These are phyloP conservation scores for Nasonia giraulti DNA, from an alignment of 1,140 invertebrate species.

Conservation along the genomic window DNA sequence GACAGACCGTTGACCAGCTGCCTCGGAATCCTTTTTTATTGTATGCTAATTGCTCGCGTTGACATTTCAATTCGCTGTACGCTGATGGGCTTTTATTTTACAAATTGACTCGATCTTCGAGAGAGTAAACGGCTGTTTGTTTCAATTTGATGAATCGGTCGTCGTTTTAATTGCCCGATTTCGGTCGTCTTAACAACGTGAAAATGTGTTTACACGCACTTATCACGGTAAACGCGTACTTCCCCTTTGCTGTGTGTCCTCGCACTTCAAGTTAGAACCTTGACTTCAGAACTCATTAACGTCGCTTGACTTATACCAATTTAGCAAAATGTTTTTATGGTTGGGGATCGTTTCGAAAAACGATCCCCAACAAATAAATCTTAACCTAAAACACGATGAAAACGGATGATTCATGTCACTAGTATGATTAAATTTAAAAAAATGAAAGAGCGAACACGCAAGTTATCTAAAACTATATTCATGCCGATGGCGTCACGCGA, in stretches of 20 bases:
- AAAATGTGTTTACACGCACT: constrained; percentile 28
- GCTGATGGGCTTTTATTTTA: not conserved
- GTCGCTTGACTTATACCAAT: no score
- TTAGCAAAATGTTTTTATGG: no score
- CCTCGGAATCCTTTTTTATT: constrained; percentile 18
- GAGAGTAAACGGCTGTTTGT: no score
- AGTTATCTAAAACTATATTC: not conserved
- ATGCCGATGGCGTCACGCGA: not conserved
- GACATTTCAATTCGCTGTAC: constrained; percentile 21
- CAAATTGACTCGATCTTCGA: not conserved
- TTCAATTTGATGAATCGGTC: no score
- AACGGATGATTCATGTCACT: no score
- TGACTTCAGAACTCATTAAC: no score
- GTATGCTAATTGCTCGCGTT: not conserved
- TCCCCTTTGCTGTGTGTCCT: not conserved
- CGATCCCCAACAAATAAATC: no score
- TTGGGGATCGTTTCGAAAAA: no score
- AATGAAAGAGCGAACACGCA: not conserved
- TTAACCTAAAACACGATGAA: no score
- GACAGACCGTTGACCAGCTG: not conserved
- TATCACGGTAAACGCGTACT: constrained; percentile 22
- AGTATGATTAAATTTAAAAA: no score
- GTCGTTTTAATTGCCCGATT: not conserved
- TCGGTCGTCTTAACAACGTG: not conserved
- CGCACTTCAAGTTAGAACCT: no score